Percentiles rank a stretch among this genome's conserved stretches.
Evolutionary conservation across 2,888 invertebrate genomes (phyloP).

Genomic region (Halictus quadricinctus): DNA sequence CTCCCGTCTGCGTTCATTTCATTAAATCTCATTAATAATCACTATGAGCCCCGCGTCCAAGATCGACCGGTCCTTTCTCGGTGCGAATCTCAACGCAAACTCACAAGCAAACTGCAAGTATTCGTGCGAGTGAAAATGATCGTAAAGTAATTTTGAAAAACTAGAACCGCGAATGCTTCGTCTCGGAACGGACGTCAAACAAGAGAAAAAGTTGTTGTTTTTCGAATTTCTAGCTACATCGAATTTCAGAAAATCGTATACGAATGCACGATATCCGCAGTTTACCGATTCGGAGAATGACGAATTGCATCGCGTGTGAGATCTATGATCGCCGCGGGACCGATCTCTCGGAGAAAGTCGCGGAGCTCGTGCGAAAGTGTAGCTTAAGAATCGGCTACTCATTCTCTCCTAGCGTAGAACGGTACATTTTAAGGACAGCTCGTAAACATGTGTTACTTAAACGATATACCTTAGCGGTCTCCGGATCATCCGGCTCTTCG

Average conservation of each 20-base stretch:
- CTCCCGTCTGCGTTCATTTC: conserved; percentile 14
- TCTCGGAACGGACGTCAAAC: not conserved
- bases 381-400: conserved; percentile 14
- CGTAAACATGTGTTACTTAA: conserved; percentile 50
- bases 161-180: not conserved
- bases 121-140: not conserved
- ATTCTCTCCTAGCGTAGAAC: conserved; percentile 38
- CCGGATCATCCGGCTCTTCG: conserved; percentile 26
- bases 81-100: not conserved
- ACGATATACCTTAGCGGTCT: conserved; percentile 49
- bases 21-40: conserved; percentile 37
- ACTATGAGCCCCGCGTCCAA: not conserved
- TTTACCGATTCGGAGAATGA: not conserved
- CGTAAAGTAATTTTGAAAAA: not conserved
- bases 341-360: not conserved
- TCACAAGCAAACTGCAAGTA: not conserved
- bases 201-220: not conserved
- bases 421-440: conserved; percentile 47
- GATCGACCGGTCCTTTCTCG: not conserved
- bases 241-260: not conserved
- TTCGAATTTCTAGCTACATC: not conserved
- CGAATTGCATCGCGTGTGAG: not conserved
- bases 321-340: not conserved
- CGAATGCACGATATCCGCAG: not conserved
- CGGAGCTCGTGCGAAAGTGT: conserved; percentile 13